Conservation (phyloP, 2,797 vertebrate species). For the Neopelma chrysocephalum region DNA sequence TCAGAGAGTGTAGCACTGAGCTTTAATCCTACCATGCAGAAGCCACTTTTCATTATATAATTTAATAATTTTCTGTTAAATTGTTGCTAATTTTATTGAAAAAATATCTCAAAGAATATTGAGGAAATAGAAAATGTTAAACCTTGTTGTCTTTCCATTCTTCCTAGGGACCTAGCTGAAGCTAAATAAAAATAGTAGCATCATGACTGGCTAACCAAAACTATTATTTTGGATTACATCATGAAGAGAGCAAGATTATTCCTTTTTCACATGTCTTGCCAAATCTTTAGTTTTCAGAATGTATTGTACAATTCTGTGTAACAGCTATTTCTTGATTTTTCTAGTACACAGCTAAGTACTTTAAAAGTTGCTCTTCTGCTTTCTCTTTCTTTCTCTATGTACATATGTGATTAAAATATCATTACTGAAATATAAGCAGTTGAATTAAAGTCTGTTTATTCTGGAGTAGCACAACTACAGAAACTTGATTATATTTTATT, state of each 20-base stretch:
- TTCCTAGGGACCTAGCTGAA: neutral
- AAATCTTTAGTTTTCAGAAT: neutral
- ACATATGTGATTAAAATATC: neutral
- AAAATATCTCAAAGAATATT: neutral
- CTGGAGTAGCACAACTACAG: neutral
- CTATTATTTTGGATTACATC: neutral
- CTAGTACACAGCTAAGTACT: neutral
- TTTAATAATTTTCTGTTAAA: neutral
- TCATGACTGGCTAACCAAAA: neutral
- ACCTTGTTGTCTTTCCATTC: neutral
- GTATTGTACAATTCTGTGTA: neutral
- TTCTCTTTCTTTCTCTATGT: neutral
- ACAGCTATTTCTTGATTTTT: neutral
- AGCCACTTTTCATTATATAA: neutral
- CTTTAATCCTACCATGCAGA: neutral
- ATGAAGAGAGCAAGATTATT: neutral
- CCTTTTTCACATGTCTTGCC: neutral
- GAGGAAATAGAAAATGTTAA: constrained; percentile 40
- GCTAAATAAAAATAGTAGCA: constrained; percentile 25
- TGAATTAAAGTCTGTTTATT: neutral
- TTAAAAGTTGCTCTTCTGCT: neutral
- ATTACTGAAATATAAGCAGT: neutral
- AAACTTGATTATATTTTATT: neutral
- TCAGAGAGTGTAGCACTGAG: neutral
- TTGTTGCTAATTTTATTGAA: neutral